Evolutionary conservation across 2,113 vertebrate genomes (phyloP).

Genomic region (Cochlearius cochlearius): DNA sequence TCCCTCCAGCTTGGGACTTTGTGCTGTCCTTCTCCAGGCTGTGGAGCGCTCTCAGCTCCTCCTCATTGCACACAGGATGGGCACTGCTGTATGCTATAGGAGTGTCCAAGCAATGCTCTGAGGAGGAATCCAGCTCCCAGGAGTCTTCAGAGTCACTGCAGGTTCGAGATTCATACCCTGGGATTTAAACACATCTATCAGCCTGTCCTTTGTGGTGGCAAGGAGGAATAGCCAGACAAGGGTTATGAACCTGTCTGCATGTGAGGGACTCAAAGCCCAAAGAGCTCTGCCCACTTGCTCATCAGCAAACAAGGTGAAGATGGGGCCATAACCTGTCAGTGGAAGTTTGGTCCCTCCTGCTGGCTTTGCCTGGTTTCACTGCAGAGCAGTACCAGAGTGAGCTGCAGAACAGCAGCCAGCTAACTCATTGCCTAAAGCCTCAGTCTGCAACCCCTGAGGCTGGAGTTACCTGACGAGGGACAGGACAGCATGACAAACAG

Average conservation of each 20-base stretch:
- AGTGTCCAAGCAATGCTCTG: conserved; percentile 70
- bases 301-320: neutral
- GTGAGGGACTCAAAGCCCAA: neutral
- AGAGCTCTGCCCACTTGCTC: neutral
- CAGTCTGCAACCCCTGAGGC: neutral
- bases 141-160: conserved; percentile 94
- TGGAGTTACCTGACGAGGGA: neutral
- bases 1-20: neutral
- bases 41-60: conserved; percentile 39
- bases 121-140: conserved; percentile 81
- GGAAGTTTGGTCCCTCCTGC: neutral
- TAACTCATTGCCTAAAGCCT: neutral
- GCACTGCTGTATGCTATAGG: conserved; percentile 34
- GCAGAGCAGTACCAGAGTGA: neutral
- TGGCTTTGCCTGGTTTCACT: neutral
- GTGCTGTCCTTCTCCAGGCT: neutral
- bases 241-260: neutral
- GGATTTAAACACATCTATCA: neutral
- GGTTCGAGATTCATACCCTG: conserved; percentile 90
- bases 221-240: neutral
- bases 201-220: neutral
- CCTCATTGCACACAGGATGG: conserved; percentile 49
- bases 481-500: neutral
- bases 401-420: neutral
- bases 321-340: neutral